Evolutionary conservation across 2,888 invertebrate genomes (phyloP), one percentile per base, ranked within the genome.

Genomic region (Balanococcus diminutus): DNA sequence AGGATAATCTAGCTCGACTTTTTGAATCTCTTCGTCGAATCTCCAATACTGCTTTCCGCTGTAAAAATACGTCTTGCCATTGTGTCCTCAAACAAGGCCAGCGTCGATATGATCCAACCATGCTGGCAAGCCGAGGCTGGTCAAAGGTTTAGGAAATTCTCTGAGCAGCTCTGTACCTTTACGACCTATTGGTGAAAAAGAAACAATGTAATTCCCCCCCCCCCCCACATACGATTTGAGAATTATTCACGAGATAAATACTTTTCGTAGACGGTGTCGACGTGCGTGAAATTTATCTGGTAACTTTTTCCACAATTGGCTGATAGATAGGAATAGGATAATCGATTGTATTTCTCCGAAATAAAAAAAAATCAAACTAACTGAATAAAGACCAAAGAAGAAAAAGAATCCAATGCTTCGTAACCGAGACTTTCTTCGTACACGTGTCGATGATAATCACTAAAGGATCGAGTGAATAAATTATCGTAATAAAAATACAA

Each of bases 191-290:
- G 11, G 56, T 5, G 11, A n/a, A n/a, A n/a, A n/a, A n/a, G n/a
- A n/a, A n/a, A n/a, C n/a, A n/a, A n/a, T 22, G 19, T 46, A 82
- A 19, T n/a, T n/a, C n/a, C n/a, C n/a, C n/a, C n/a, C n/a, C n/a
- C n/a, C n/a, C n/a, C n/a, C n/a, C n/a, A n/a, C n/a, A n/a, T n/a
- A n/a, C n/a, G n/a, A n/a, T n/a, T n/a, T n/a, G n/a, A n/a, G n/a
- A n/a, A n/a, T n/a, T n/a, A n/a, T n/a, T n/a, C n/a, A n/a, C n/a
- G n/a, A n/a, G n/a, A n/a, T n/a, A n/a, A n/a, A n/a, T n/a, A 93
- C 88, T 96, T 92, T 90, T 98, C 98, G 90, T 97, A 98, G 16
- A 97, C 96, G 0, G 98, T 98, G 90, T 99, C 98, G 22, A 99
- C 93, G 88, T 94, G 95, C 11, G 94, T 94, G n/a, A 96, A 91